Conservation (phyloP, 2,888 invertebrate species). For the Blomia tropicalis region DNA sequence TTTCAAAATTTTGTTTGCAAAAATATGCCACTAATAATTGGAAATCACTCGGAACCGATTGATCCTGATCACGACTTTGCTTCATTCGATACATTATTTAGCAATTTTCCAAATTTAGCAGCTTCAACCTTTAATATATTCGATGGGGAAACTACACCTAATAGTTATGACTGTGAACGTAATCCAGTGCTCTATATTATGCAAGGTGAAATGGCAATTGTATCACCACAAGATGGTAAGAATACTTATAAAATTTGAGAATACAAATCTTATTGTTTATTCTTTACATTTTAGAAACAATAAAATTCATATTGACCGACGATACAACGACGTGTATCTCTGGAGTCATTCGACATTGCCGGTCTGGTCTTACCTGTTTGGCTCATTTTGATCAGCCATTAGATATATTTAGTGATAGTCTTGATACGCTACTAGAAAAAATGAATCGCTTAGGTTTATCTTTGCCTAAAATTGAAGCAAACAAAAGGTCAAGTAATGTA, state of each 20-base stretch:
- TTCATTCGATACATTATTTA: neutral
- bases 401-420: neutral
- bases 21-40: neutral
- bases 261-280: neutral
- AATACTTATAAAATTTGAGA: neutral
- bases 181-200: neutral
- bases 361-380: neutral
- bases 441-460: neutral
- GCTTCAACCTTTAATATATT: too few species aligned
- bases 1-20: too few species aligned
- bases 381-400: neutral
- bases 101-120: neutral
- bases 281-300: neutral
- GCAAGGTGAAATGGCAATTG: constrained; percentile 4
- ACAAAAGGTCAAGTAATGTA: neutral
- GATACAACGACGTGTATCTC: constrained; percentile 3
- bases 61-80: neutral
- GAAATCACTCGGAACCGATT: neutral
- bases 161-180: constrained; percentile 10
- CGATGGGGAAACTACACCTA: too few species aligned
- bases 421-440: neutral
- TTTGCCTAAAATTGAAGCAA: neutral
- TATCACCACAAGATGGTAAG: neutral
- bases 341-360: neutral
- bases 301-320: neutral